These are phyloP conservation scores for Brachypodius melanocephalos DNA, from an alignment of 2,113 vertebrate genomes.

Conservation along the genomic window DNA sequence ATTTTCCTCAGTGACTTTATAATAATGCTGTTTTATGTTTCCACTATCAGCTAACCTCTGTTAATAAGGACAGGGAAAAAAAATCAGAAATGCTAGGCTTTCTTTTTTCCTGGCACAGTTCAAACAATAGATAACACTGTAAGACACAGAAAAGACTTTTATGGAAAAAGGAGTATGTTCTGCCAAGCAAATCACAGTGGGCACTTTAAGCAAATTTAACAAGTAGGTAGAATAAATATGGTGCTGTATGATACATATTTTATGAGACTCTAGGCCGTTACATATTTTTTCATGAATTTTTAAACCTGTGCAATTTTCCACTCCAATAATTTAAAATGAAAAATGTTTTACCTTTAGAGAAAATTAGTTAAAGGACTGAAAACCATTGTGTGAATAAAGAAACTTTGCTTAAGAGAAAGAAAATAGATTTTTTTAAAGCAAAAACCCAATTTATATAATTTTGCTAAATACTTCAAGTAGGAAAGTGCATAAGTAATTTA, in stretches of 20 bases:
- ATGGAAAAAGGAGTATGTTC: not conserved
- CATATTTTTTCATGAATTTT: conserved; percentile 59
- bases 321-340: conserved; percentile 64
- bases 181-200: conserved; percentile 36
- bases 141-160: not conserved
- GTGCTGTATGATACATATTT: conserved; percentile 46
- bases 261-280: conserved; percentile 19
- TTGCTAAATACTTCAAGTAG: not conserved
- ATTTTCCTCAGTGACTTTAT: not conserved
- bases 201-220: conserved; percentile 45
- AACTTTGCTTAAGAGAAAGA: not conserved
- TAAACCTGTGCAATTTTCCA: conserved; percentile 59
- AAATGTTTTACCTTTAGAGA: conserved; percentile 19
- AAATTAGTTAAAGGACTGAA: conserved; percentile 29
- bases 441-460: not conserved
- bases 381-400: not conserved
- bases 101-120: not conserved
- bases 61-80: not conserved
- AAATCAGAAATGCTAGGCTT: not conserved
- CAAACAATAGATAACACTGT: not conserved
- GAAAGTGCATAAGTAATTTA: not conserved
- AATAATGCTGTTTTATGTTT: not conserved
- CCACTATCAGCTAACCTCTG: not conserved
- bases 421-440: not conserved
- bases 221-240: conserved; percentile 46